These are phyloP conservation scores for Acanthosepion lycidas DNA, from an alignment of 2,888 invertebrate genomes.

Conservation along the genomic window DNA sequence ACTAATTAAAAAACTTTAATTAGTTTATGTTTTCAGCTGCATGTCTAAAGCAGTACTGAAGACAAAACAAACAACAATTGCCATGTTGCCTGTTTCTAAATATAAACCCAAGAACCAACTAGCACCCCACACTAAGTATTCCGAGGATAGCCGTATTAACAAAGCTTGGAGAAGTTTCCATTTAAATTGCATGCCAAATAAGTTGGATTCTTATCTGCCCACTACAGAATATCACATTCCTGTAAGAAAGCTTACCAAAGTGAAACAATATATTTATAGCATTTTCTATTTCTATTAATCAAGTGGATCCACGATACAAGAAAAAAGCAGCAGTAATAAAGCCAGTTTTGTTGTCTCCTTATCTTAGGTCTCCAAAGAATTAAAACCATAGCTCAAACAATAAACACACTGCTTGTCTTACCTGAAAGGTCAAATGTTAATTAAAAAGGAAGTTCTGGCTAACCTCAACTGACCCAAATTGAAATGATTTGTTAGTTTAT, in stretches of 20 bases:
- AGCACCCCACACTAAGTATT: background rate
- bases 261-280: no score
- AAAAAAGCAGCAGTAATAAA: no score
- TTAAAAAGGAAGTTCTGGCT: no score
- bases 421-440: no score
- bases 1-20: background rate
- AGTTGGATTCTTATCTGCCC: background rate
- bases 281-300: no score
- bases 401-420: no score
- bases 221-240: background rate
- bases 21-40: constrained; percentile 17
- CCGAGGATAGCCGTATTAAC: background rate
- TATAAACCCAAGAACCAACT: background rate
- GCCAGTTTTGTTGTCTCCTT: no score
- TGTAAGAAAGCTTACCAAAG: background rate
- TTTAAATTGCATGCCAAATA: background rate
- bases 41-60: background rate
- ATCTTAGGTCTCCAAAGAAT: no score
- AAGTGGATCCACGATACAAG: no score
- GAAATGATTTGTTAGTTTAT: no score
- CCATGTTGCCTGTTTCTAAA: background rate
- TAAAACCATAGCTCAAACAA: no score
- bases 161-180: background rate
- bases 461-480: no score
- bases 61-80: background rate